phyloP scores from a whole-genome alignment of 2,113 vertebrate species.

The Eurypyga helias region DNA sequence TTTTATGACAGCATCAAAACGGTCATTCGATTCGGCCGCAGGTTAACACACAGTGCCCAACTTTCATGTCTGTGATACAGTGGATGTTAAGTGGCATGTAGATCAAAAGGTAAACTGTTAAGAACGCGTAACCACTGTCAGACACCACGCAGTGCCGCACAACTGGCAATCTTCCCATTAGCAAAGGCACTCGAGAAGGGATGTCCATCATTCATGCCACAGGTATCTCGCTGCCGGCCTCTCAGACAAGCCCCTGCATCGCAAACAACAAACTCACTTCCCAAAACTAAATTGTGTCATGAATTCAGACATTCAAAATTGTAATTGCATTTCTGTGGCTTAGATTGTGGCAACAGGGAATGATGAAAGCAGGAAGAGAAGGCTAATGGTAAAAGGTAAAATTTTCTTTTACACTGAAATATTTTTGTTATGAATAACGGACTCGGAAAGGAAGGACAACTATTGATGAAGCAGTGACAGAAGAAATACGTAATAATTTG shows the following conservation, averaged over 20 bases:
- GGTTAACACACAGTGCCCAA: background rate
- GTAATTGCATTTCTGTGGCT: background rate
- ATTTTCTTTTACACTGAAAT: background rate
- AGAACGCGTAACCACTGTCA: background rate
- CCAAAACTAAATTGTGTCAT: background rate
- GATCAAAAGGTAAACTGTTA: background rate
- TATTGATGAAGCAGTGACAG: background rate
- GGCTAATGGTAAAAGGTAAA: background rate
- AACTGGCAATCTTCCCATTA: background rate
- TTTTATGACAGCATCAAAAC: background rate
- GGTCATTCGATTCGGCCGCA: background rate
- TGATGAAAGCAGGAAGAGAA: background rate
- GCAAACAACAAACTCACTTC: background rate
- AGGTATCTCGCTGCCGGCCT: background rate
- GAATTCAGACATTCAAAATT: background rate
- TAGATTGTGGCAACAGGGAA: background rate
- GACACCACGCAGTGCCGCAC: background rate
- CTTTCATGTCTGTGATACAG: background rate
- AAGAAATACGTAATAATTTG: slow-evolving; percentile 11
- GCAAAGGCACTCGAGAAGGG: background rate
- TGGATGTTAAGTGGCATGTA: background rate
- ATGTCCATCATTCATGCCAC: background rate
- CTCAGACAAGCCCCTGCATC: background rate
- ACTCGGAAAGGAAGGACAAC: background rate
- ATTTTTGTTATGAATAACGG: background rate